Base-by-base conservation (phyloP, 2,797 vertebrate species). In the Danio aesculapii region DNA sequence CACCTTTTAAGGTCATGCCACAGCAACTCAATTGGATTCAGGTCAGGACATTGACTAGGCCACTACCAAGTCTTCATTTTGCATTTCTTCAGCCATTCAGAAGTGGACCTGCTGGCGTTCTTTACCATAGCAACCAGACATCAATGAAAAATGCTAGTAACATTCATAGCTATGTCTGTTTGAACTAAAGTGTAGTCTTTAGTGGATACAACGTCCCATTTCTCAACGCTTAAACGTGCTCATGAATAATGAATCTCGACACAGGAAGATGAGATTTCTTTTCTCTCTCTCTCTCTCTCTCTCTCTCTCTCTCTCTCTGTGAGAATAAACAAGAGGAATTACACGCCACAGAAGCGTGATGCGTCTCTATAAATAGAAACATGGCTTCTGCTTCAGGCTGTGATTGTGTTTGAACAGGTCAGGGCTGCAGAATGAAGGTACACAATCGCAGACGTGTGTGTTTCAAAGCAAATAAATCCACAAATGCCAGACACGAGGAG, bases 261-360 rank as follows among this genome's bases (percentile, higher is more conserved):
- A 88, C 75, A 91, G 86, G 61, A 85, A 80, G 86, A 90, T 88
- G 86, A 89, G 72, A 39, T 64, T 16, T 19, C 57, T 90, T 41
- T 81, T 49, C 47, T 12, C 5, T 49, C 47, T 49, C 47, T 81
- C 81, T 66, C 83, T 87, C 88, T 90, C 82, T 83, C n/a, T n/a
- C n/a, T 49, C 47, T 12, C 5, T 49, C 47, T 49, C 47, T 81
- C 81, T 66, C 83, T 87, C 88, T 90, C 82, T 83, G 77, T 69
- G 74, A 92, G 91, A 93, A 92, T 92, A 91, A 92, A 94, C 91
- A 93, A 92, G 86, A 85, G 88, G 89, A 91, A 92, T 92, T 90
- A 89, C 89, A 89, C 90, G 88, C 85, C 83, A 83, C 78, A 77
- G 87, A 90, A 90, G 87, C 84, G 30, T 89, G 85, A 79, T 87